Base-by-base conservation (phyloP, 2,888 invertebrate species). In the Polydrusus tereticollis region DNA sequence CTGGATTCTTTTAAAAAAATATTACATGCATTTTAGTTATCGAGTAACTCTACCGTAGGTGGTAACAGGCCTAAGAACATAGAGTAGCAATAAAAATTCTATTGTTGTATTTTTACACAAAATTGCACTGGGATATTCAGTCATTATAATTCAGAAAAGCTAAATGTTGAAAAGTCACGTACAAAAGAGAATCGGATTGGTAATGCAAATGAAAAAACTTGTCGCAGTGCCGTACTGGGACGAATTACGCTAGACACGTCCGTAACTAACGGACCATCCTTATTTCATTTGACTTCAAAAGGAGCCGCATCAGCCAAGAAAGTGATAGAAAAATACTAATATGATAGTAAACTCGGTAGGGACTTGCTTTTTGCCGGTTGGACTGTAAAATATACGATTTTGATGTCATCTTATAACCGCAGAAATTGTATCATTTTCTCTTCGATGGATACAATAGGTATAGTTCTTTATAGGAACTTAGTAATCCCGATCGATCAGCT, bases 251-350 rank as follows among this genome's bases (percentile, higher is more conserved):
- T 63, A 57, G 66, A 67, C 76, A 76, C 77, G 76, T 77, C 72
- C 76, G 69, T 73, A 72, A 63, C 75, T 76, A 76, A 75, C 76
- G 76, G 75, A 63, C 73, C 65, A 69, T 66, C 58, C 41, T 69
- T 71, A 72, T 75, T 75, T 69, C 74, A 66, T 68, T 73, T 66
- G 66, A 47, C 72, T 68, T 76, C 75, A 73, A 76, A 75, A 72
- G 72, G 59, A 26, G 74, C 77, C 77, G 77, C 69, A 66, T 41
- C 47, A 52, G 45, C 60, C 60, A 67, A 71, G 66, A 75, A 73
- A 77, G 75, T 75, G 75, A 72, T 71, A 75, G 77, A 77, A 75
- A 77, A 75, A 77, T 75, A 75, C 73, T 72, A 74, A 74, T 76
- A 75, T 76, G 75, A 74, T 75, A 69, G 66, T 64, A 62, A 75